Evolutionary conservation across 1,140 invertebrate genomes (phyloP), one percentile per base, ranked within the genome.

Genomic region (Caerostris darwini): DNA sequence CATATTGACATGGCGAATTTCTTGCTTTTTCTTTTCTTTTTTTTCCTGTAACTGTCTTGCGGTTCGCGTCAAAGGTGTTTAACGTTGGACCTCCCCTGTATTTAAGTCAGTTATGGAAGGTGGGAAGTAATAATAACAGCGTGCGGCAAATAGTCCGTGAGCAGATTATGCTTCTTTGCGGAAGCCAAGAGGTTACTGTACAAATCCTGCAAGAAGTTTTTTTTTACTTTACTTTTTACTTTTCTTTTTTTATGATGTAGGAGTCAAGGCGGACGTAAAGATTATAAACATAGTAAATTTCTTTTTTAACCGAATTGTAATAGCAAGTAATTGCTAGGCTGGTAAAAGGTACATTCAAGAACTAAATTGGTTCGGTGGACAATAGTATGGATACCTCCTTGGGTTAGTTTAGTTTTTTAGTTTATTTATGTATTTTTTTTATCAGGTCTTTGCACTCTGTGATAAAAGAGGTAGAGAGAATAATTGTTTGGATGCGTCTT

Each of bases 1-100:
- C 92, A 93, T 87, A 87, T 93, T 93, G 92, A 93, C 92, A 87
- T 50, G 34, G 82, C 19, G 53, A 87, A 87, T 64, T 87, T 67
- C 61, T 93, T 50, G 53, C 34, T 77, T 77, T 34, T 34, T 77
- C 7, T 10, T 34, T 50, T 77, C 34, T 77, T 77, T 34, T 34
- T 77, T n/a, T 10, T 34, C 7, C 12, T 71, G 71, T 50, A 77
- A 17, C 56, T 53, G 81, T 53, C 81, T 50, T 67, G 90, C 90
- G 90, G 90, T 85, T 58, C 17, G 10, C 53, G 54, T 82, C 53
- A 77, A 87, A 83, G 92, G 58, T 64, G 50, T 85, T 92, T 67
- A 85, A 59, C 81, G 2, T 3, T 2, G 81, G 92, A 93, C 92
- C 92, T 93, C 92, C 89, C 92, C 82, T 61, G 53, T 83, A 34